Conservation (phyloP, 1,140 invertebrate genomes). For the Vanessa atalanta region DNA sequence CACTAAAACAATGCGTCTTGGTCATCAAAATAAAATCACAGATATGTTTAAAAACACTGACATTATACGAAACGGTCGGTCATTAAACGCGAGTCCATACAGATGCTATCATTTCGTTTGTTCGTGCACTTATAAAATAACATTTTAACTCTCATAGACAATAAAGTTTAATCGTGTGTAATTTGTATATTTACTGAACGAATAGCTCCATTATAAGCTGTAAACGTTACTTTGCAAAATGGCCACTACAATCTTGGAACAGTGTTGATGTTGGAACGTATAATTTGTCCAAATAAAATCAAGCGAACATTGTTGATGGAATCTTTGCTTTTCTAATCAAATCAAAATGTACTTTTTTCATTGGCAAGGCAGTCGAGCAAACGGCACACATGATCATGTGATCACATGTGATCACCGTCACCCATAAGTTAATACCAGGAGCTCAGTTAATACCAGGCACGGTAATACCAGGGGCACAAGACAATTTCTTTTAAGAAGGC, state of each 20-base stretch:
- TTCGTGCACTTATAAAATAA: slow-evolving; percentile 31
- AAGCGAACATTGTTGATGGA: slow-evolving; percentile 42
- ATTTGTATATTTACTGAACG: slow-evolving; percentile 62
- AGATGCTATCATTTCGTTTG: slow-evolving; percentile 32
- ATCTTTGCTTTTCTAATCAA: slow-evolving; percentile 1
- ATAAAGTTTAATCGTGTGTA: slow-evolving; percentile 52
- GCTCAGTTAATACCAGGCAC: no score
- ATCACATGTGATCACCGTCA: no score
- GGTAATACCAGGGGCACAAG: no score
- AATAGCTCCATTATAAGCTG: slow-evolving; percentile 62
- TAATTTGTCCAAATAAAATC: slow-evolving; percentile 66
- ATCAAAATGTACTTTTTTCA: not conserved
- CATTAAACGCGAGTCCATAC: slow-evolving; percentile 27
- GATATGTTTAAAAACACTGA: not conserved
- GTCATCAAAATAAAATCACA: not conserved
- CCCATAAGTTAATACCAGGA: no score
- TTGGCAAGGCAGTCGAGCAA: no score
- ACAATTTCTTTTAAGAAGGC: no score
- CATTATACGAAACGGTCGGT: slow-evolving; percentile 9
- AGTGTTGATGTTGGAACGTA: slow-evolving; percentile 42
- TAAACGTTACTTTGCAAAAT: slow-evolving; percentile 57
- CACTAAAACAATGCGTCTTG: not conserved
- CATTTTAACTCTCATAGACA: slow-evolving; percentile 39
- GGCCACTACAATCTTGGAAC: slow-evolving; percentile 49
- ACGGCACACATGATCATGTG: no score